phyloP scores from a whole-genome alignment of 2,797 vertebrate genomes.

The Allobates femoralis region DNA sequence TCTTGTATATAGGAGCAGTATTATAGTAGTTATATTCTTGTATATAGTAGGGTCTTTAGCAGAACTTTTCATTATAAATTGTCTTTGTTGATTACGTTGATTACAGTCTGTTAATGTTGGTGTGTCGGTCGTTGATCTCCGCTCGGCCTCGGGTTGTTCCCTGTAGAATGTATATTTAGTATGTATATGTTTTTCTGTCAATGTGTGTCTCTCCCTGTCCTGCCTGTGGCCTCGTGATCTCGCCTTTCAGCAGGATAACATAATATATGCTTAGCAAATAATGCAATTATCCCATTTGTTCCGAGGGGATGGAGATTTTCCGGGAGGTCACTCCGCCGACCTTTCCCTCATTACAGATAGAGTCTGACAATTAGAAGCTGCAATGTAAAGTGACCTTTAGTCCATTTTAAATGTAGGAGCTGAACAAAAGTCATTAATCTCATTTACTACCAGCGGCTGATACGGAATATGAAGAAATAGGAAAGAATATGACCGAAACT shows the following conservation, averaged over 20 bases:
- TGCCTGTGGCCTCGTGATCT: background rate
- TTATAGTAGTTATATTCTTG: background rate
- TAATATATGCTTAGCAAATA: constrained; percentile 47
- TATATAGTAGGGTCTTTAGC: background rate
- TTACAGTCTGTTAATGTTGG: no score
- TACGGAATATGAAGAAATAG: constrained; percentile 29
- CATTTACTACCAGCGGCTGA: constrained; percentile 27
- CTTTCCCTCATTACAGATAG: constrained; percentile 1
- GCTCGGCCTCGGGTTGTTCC: no score
- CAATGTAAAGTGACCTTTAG: constrained; percentile 52
- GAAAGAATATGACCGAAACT: background rate
- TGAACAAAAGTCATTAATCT: constrained; percentile 39
- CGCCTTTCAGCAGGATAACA: background rate
- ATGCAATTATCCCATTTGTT: constrained; percentile 32
- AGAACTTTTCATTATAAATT: no score
- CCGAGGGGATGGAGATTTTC: background rate
- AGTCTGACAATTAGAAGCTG: constrained; percentile 32
- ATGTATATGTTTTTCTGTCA: no score
- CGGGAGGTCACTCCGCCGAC: background rate
- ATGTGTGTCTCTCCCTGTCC: no score
- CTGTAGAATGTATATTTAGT: no score
- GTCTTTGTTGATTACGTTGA: no score
- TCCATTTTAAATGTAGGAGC: constrained; percentile 30
- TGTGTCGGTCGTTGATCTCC: no score
- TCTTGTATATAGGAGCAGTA: background rate